phyloP scores from a whole-genome alignment of 2,113 vertebrate species.

The Apteryx owenii region DNA sequence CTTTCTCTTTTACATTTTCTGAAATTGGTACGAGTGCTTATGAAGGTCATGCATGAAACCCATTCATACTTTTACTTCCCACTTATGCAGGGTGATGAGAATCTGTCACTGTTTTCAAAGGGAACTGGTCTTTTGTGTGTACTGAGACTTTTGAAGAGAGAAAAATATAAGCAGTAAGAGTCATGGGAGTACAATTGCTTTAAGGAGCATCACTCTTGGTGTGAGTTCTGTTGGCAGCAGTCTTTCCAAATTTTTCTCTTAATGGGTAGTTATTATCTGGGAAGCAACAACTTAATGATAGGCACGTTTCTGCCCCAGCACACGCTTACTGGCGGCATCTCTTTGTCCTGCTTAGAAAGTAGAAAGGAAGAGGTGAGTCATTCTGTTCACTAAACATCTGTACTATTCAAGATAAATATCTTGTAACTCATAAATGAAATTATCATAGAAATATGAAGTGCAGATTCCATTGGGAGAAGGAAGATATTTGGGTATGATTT shows the following conservation, averaged over 20 bases:
- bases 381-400: slow-evolving; percentile 61
- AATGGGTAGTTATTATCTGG: slow-evolving; percentile 48
- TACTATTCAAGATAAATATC: slow-evolving; percentile 66
- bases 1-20: neutral
- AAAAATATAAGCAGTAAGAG: neutral
- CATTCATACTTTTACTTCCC: slow-evolving; percentile 1
- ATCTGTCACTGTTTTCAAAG: slow-evolving; percentile 12
- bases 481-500: neutral
- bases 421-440: slow-evolving; percentile 42
- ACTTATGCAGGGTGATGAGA: neutral
- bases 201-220: neutral
- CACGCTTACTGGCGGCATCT: slow-evolving; percentile 18
- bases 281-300: slow-evolving; percentile 56
- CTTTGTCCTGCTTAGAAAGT: slow-evolving; percentile 43
- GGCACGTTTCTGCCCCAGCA: slow-evolving; percentile 23
- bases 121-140: neutral
- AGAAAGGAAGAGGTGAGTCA: slow-evolving; percentile 58
- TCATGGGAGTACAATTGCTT: neutral
- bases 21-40: neutral
- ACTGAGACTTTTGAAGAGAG: neutral
- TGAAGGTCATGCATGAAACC: neutral
- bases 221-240: slow-evolving; percentile 26
- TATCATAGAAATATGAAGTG: slow-evolving; percentile 11
- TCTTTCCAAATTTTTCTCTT: slow-evolving; percentile 37
- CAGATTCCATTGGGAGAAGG: neutral